Conservation (phyloP, 2,797 vertebrate genomes). For the Enteromius treurensis region DNA sequence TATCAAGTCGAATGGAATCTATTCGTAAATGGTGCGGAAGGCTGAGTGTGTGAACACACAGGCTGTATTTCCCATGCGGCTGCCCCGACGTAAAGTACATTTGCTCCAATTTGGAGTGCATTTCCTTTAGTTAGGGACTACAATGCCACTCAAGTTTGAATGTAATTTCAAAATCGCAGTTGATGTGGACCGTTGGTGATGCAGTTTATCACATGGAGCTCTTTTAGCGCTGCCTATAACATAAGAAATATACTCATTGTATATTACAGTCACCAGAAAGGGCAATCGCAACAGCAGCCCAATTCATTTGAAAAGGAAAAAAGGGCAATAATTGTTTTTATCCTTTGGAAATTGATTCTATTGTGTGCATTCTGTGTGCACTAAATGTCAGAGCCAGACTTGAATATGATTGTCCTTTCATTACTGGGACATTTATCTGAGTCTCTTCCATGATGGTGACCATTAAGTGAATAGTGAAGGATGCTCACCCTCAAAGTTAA, state of each 20-base stretch:
- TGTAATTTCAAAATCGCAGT: background rate
- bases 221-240: background rate
- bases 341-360: background rate
- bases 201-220: background rate
- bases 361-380: background rate
- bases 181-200: background rate
- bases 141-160: slow-evolving; percentile 38
- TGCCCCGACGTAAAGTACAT: slow-evolving; percentile 84
- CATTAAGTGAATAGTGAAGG: background rate
- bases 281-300: background rate
- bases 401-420: background rate
- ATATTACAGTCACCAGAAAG: background rate
- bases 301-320: background rate
- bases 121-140: slow-evolving; percentile 42
- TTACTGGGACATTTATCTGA: background rate
- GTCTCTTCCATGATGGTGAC: background rate
- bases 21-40: slow-evolving; percentile 87
- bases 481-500: background rate
- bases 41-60: slow-evolving; percentile 79
- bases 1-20: slow-evolving; percentile 89
- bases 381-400: background rate
- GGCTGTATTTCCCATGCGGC: slow-evolving; percentile 79
- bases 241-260: background rate
- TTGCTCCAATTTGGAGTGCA: slow-evolving; percentile 82
- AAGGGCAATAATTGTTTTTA: background rate